Conservation (phyloP, 2,888 invertebrate genomes). For the Petrophora chlorosata region DNA sequence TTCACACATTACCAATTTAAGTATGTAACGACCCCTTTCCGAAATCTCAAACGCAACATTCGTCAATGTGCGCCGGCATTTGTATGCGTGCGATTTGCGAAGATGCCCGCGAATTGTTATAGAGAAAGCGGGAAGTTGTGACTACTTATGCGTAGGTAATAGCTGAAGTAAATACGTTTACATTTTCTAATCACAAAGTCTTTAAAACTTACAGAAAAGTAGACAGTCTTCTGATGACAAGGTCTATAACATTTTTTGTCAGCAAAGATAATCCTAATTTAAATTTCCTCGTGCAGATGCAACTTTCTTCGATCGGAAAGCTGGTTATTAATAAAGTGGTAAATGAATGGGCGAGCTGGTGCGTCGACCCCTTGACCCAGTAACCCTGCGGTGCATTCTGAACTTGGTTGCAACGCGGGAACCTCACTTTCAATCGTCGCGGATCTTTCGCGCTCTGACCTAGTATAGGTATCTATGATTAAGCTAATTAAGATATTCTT, state of each 20-base stretch:
- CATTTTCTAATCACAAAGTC: conserved; percentile 27
- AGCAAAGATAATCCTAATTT: neutral
- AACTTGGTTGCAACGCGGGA: conserved; percentile 62
- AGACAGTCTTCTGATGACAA: conserved; percentile 8
- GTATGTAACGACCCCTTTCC: conserved; percentile 40
- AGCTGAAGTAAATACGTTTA: conserved; percentile 30
- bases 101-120: conserved; percentile 32
- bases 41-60: conserved; percentile 20
- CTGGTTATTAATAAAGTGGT: conserved; percentile 35
- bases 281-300: conserved; percentile 7
- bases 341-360: conserved; percentile 45
- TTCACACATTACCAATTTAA: conserved; percentile 40
- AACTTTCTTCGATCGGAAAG: conserved; percentile 33
- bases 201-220: neutral
- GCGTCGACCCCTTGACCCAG: conserved; percentile 66
- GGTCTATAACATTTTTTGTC: too few species aligned
- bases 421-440: conserved; percentile 71
- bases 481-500: conserved; percentile 17
- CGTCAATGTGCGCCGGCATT: conserved; percentile 14
- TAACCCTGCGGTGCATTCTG: conserved; percentile 60
- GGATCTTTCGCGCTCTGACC: conserved; percentile 56
- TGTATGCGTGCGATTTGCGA: conserved; percentile 34
- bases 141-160: conserved; percentile 27
- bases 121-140: conserved; percentile 41
- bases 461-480: conserved; percentile 41